These are phyloP conservation scores for Brachionus calyciflorus DNA, from an alignment of 1,140 invertebrate species.

Conservation along the genomic window DNA sequence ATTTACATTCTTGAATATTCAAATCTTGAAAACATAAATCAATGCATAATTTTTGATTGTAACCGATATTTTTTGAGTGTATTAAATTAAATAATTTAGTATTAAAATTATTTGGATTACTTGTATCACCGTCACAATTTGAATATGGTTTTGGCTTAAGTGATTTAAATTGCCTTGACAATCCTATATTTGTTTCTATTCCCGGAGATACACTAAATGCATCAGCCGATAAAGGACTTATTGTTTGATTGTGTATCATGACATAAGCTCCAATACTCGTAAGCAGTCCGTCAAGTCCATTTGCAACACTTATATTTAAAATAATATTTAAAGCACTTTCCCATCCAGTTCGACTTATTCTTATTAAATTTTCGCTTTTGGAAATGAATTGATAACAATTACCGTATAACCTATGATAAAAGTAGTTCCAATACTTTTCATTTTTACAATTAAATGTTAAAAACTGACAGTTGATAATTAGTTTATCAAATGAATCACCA, in stretches of 20 bases:
- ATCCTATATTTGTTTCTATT: conserved; percentile 18
- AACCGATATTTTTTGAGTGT: no score
- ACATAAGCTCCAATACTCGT: background rate
- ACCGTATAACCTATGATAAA: conserved; percentile 6
- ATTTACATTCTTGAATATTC: no score
- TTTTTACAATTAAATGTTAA: background rate
- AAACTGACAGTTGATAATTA: background rate
- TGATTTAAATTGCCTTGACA: background rate
- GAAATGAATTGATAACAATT: conserved; percentile 38
- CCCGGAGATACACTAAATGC: background rate
- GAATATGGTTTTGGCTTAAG: conserved; percentile 7
- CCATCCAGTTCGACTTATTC: background rate
- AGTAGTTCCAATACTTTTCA: background rate
- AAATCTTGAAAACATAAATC: no score
- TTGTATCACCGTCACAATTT: background rate
- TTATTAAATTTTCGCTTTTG: background rate
- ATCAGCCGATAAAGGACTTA: background rate
- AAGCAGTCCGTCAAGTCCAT: background rate
- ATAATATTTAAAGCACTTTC: background rate
- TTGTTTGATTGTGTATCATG: conserved; percentile 3
- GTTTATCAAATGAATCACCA: background rate
- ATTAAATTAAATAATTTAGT: background rate
- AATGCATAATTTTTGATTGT: no score
- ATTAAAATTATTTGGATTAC: background rate
- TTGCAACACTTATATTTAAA: background rate